A percentile compares a stretch with the other conserved stretches of the same genome.
phyloP scores from a whole-genome alignment of 2,888 invertebrate genomes.

The Octodonta nipae region DNA sequence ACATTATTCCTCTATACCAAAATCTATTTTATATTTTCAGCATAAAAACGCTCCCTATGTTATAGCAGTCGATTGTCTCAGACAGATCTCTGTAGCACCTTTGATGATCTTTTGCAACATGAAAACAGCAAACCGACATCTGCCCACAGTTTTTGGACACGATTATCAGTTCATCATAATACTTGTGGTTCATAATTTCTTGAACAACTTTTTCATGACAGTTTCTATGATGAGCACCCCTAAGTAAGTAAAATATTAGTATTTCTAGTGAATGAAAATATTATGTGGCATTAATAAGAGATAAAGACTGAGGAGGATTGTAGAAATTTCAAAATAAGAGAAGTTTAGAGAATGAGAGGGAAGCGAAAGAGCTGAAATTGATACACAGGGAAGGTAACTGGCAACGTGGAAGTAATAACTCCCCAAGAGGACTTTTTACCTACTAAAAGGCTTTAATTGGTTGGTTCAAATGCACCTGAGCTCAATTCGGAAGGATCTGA shows the following conservation, averaged over 20 bases:
- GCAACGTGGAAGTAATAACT: too few species aligned
- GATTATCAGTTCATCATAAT: conserved; percentile 9
- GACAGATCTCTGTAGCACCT: conserved; percentile 3
- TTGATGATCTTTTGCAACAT: conserved; percentile 8
- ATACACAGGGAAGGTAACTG: too few species aligned
- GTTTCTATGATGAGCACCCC: conserved; percentile 1
- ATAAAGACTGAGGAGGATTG: too few species aligned
- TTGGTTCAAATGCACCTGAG: too few species aligned
- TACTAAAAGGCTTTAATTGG: too few species aligned
- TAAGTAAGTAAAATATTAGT: conserved; percentile 3
- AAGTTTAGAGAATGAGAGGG: too few species aligned
- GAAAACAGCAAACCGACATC: conserved; percentile 5
- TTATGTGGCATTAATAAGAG: too few species aligned
- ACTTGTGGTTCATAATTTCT: neutral
- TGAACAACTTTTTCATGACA: neutral
- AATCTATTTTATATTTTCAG: conserved; percentile 2
- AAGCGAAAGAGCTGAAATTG: too few species aligned
- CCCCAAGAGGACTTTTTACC: too few species aligned
- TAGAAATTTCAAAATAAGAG: too few species aligned
- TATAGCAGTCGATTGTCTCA: conserved; percentile 1
- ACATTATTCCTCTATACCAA: neutral
- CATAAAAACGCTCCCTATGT: conserved; percentile 3
- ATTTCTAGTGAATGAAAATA: too few species aligned
- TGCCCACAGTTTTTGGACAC: conserved; percentile 7
- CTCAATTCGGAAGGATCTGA: too few species aligned